Base-by-base conservation (phyloP, 2,888 invertebrate species). In the Microplitis deprimator region DNA sequence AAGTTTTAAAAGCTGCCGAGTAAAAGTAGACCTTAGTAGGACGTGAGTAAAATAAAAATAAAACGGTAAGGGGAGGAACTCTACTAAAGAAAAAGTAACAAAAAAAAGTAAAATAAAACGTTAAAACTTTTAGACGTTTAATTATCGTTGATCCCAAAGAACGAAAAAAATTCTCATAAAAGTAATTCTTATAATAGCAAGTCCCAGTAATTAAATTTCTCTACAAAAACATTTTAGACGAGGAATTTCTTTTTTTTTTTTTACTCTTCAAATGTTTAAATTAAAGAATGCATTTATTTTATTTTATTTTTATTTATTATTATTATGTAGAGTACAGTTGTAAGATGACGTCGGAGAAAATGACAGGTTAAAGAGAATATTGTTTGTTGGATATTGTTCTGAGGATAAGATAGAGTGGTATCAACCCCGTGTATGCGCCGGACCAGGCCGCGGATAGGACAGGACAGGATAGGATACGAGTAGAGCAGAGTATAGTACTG, bases 201-300 rank as follows among this genome's bases (percentile, higher is more conserved):
- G 13, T 13, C 38, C 4, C 59, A 38, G 59, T 86, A 87, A 86
- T 87, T 86, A 86, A 86, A 87, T 87, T 87, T 87, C 83, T 81
- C 83, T 81, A 83, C 82, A 83, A 85, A 85, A 84, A 83, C 82
- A 76, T 71, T 73, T 76, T 77, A 65, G 76, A 13, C 13, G 17
- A 61, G 17, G 13, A 61, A 61, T 16, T 16, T 10, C 0, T 61
- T 16, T 61, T 61, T 61, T 10, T 61, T 61, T 61, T 61, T 61
- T 61, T 13, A 61, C 17, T 17, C 61, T 61, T 13, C 59, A 59
- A 13, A 59, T 59, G n/a, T 59, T 59, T n/a, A 59, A 59, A n/a
- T 59, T 59, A n/a, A 59, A 59, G n/a, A 59, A 59, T 59, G 59
- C 8, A 59, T n/a, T 29, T 29, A 29, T 29, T 29, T 29, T 29